Base-by-base conservation (phyloP, 2,888 invertebrate genomes). In the Galeopsomyia nigrocyanea region DNA sequence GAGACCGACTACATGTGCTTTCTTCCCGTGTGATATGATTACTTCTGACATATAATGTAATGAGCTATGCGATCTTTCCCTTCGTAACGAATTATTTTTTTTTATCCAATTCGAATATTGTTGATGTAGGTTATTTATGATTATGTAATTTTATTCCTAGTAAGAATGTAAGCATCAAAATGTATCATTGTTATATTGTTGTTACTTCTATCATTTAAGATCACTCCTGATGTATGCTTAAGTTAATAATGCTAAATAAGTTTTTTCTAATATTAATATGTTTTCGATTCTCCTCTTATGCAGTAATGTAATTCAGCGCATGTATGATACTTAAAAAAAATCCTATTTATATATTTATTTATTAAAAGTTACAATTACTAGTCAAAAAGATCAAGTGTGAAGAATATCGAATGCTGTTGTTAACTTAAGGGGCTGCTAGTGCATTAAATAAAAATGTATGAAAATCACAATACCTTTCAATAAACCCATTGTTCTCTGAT, bases 1-100 rank as follows among this genome's bases (percentile, higher is more conserved):
- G 47, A 39, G 7, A 63, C 64, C 22, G 68, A 74, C 67, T 71
- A 68, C 68, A 68, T 68, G 71, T 74, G 68, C 71, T 74, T 68
- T 74, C 74, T 75, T 75, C 71, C 75, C 66, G 71, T 71, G 71
- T 66, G 68, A 71, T 74, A 74, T 58, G 53, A 68, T 71, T 71
- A 71, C 65, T 68, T 68, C 68, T 62, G 58, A 70, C 58, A 64
- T 68, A 56, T 68, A 74, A 70, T 70, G 63, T 67, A 67, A 67
- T 55, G 70, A 63, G 63, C 64, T 71, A 64, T 64, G 74, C 67
- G 64, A 71, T 63, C 62, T 69, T 56, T 69, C n/a, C 26, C 58
- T 64, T 31, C 55, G 46, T 51, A 51, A 67, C 63, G 55, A 31
- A 67, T 67, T 67, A 67, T 71, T 74, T 63, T 73, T n/a, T 68